These are phyloP conservation scores for Drosophila nigromelanica DNA, from an alignment of 1,140 invertebrate species.

Conservation along the genomic window DNA sequence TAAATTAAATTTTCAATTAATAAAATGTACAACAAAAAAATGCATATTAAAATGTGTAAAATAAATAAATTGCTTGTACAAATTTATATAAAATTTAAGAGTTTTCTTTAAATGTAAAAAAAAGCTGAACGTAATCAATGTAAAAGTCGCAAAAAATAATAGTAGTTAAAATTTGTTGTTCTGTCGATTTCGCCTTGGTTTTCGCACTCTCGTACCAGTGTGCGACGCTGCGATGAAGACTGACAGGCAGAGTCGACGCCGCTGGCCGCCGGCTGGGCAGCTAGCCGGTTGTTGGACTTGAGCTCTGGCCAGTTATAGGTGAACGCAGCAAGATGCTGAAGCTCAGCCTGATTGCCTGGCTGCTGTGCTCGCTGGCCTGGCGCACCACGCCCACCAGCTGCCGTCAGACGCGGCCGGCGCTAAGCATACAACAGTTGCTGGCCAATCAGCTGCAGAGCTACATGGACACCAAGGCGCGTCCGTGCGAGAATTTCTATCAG, in stretches of 20 bases:
- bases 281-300: conserved; percentile 6
- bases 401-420: conserved; percentile 60
- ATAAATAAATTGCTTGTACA: no score
- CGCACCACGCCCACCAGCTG: conserved; percentile 77
- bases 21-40: no score
- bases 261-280: conserved; percentile 4
- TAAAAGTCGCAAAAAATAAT: no score
- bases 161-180: neutral
- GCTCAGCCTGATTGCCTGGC: conserved; percentile 69
- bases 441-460: conserved; percentile 74
- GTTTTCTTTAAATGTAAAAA: no score
- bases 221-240: conserved; percentile 60
- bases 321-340: conserved; percentile 65
- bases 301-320: conserved; percentile 41
- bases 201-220: neutral
- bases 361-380: conserved; percentile 71
- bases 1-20: no score
- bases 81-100: no score
- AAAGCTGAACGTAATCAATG: no score
- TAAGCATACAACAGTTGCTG: conserved; percentile 64
- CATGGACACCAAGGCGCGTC: conserved; percentile 67
- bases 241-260: conserved; percentile 49
- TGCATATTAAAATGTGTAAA: no score
- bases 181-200: neutral
- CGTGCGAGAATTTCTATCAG: conserved; percentile 82